Percentiles rank a stretch among this genome's conserved stretches.
phyloP scores from a whole-genome alignment of 1,140 invertebrate species.

The Papilio xuthus region DNA sequence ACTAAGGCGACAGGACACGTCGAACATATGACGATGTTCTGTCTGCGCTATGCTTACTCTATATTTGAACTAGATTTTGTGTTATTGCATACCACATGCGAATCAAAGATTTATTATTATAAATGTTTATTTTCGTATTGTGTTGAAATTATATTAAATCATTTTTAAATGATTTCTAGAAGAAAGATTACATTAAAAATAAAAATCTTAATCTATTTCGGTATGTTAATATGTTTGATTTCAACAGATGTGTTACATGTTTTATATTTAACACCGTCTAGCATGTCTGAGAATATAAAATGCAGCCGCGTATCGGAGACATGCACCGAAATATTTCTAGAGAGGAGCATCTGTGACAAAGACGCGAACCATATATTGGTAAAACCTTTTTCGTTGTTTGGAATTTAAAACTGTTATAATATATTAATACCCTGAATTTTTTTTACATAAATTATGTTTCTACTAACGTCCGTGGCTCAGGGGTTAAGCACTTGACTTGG shows the following conservation, averaged over 20 bases:
- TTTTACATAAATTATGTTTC: neutral
- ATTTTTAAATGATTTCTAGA: neutral
- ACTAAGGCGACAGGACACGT: conserved; percentile 17
- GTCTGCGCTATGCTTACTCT: conserved; percentile 14
- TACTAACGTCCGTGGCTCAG: no score
- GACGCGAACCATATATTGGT: neutral
- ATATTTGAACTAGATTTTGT: neutral
- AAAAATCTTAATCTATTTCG: neutral
- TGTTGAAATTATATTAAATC: neutral
- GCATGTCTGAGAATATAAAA: conserved; percentile 9
- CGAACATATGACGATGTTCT: conserved; percentile 6
- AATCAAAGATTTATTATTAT: neutral
- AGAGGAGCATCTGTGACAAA: neutral
- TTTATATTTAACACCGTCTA: neutral
- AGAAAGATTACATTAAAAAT: neutral
- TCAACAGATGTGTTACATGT: neutral
- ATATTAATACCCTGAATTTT: neutral
- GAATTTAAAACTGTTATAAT: neutral
- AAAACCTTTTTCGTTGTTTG: neutral
- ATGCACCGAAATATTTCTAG: neutral
- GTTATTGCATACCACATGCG: neutral
- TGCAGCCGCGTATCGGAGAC: neutral
- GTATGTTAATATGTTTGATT: neutral
- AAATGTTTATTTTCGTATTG: neutral
- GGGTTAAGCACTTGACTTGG: no score